A percentile compares a stretch with the other conserved stretches of the same genome.
These are phyloP conservation scores for Microcebus ravelobensis DNA, from an alignment of 2,113 vertebrate species.

Conservation along the genomic window DNA sequence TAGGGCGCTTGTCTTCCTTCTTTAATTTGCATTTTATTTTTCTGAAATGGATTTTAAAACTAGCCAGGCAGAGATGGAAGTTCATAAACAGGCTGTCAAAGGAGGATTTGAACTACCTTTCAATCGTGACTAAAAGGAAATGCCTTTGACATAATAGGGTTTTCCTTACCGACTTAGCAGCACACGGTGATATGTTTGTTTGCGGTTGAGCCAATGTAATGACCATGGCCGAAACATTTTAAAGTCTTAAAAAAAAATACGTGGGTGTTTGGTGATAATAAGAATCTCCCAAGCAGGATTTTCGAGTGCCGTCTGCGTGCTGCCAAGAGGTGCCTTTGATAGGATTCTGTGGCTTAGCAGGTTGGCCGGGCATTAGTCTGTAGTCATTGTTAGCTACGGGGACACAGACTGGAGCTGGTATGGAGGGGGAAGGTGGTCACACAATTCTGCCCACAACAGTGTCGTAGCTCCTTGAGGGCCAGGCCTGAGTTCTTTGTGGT, in stretches of 20 bases:
- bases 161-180: neutral
- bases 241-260: neutral
- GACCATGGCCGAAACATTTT: neutral
- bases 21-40: neutral
- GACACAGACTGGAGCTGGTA: neutral
- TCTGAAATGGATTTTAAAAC: neutral
- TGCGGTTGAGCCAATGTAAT: neutral
- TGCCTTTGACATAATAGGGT: neutral
- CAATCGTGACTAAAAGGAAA: neutral
- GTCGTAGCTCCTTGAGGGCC: neutral
- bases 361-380: neutral
- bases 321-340: neutral
- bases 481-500: too few relatives aligned
- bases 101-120: neutral
- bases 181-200: neutral
- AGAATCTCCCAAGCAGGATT: neutral
- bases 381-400: accelerated
- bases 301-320: neutral
- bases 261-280: neutral
- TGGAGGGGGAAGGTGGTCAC: too few relatives aligned
- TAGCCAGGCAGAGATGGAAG: neutral
- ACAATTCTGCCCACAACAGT: too few relatives aligned
- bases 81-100: neutral
- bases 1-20: neutral
- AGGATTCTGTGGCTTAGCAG: neutral